Conservation (phyloP, 1,140 invertebrate genomes). For the Heliconius eleuchia region DNA sequence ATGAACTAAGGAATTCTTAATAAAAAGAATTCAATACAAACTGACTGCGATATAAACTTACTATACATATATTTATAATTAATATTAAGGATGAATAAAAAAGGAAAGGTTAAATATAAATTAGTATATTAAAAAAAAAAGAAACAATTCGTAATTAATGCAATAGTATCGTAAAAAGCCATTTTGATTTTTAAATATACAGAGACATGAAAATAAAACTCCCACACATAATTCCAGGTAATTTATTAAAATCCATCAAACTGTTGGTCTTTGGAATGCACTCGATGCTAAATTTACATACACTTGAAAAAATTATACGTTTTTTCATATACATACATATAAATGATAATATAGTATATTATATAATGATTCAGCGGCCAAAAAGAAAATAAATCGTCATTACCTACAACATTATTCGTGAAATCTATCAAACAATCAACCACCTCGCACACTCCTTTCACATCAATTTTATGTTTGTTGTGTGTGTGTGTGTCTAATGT, state of each 20-base stretch:
- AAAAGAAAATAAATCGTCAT: not conserved
- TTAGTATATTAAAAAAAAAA: no score
- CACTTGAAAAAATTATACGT: not conserved
- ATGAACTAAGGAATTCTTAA: no score
- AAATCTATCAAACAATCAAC: not conserved
- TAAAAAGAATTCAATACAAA: no score
- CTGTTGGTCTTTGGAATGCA: constrained; percentile 77
- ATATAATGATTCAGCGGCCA: constrained; percentile 3
- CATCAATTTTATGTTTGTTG: not conserved
- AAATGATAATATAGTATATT: not conserved
- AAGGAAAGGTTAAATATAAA: not conserved
- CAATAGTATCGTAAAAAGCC: not conserved
- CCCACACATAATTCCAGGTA: constrained; percentile 45
- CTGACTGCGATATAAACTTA: no score
- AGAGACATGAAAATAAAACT: constrained; percentile 20
- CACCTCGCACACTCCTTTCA: not conserved
- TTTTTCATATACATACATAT: not conserved
- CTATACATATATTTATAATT: no score
- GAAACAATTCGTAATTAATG: no score
- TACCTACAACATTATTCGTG: not conserved
- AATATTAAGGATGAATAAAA: no score
- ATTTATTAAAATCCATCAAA: constrained; percentile 75
- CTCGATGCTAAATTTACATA: constrained; percentile 14
- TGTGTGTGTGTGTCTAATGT: not conserved
- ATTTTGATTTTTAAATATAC: not conserved